A percentile compares a stretch with the other conserved stretches of the same genome.
Evolutionary conservation across 1,140 invertebrate genomes (phyloP).

Genomic region (Orius laevigatus): DNA sequence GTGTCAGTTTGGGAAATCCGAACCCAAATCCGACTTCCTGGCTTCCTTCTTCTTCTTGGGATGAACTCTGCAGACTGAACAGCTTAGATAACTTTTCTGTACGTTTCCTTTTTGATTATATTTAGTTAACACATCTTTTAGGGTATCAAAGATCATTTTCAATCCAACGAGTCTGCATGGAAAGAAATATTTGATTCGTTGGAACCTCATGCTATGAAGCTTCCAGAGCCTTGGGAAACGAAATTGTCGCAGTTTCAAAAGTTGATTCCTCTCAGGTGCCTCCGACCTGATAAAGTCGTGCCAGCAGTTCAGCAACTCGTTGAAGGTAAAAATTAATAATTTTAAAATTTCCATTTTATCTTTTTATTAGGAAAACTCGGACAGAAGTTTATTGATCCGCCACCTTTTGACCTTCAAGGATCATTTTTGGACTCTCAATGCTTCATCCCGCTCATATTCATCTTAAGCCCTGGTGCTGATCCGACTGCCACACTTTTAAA

Average conservation of each 20-base stretch:
- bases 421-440: constrained; percentile 73
- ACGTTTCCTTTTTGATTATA: constrained; percentile 12
- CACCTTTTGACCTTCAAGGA: constrained; percentile 70
- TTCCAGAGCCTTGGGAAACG: constrained; percentile 50
- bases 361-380: constrained; percentile 52
- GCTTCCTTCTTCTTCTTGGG: constrained; percentile 64
- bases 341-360: constrained; percentile 30
- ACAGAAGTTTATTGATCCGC: constrained; percentile 63
- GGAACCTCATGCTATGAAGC: constrained; percentile 44
- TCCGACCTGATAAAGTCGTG: constrained; percentile 77
- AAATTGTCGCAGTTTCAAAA: constrained; percentile 54
- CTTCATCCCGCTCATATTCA: constrained; percentile 72
- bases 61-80: constrained; percentile 58
- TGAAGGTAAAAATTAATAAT: constrained; percentile 34
- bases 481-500: constrained; percentile 69
- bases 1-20: constrained; percentile 62
- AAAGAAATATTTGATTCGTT: constrained; percentile 52
- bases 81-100: constrained; percentile 41
- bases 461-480: constrained; percentile 83
- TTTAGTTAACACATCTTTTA: constrained; percentile 22
- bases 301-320: constrained; percentile 63
- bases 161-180: constrained; percentile 43
- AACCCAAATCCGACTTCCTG: constrained; percentile 50
- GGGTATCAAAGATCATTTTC: constrained; percentile 44
- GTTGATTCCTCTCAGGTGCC: constrained; percentile 59